Conservation (phyloP, 2,888 invertebrate genomes). For the Panorpa germanica region DNA sequence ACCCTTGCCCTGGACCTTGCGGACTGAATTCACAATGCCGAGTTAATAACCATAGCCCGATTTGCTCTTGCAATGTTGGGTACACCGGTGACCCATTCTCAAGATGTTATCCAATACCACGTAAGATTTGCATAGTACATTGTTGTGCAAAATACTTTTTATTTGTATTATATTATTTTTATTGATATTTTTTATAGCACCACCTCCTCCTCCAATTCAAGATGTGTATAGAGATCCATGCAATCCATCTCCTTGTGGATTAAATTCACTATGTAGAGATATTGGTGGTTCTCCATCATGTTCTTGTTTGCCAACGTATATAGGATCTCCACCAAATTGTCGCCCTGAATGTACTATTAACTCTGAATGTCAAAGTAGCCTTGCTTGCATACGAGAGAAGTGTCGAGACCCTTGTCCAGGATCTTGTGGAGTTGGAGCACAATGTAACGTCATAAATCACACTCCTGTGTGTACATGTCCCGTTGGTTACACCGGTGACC, state of each 20-base stretch:
- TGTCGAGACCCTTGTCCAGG: constrained; percentile 51
- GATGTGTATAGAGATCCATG: constrained; percentile 39
- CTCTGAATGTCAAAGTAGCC: constrained; percentile 46
- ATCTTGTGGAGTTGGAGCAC: constrained; percentile 39
- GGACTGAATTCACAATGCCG: constrained; percentile 52
- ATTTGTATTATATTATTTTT: no score
- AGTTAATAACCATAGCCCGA: constrained; percentile 52
- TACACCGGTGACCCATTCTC: constrained; percentile 37
- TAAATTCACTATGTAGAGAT: constrained; percentile 52
- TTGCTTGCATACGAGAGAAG: constrained; percentile 54
- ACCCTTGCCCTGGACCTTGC: constrained; percentile 55
- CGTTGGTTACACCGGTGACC: constrained; percentile 42
- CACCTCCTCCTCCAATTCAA: constrained; percentile 16
- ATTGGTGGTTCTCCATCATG: constrained; percentile 41
- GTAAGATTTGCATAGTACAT: constrained; percentile 16
- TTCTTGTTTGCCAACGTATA: constrained; percentile 40
- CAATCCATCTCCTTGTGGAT: constrained; percentile 55
- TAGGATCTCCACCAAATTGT: constrained; percentile 51
- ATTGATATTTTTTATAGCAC: no score
- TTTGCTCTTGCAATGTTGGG: constrained; percentile 48
- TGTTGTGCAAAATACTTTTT: background rate
- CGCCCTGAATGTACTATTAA: constrained; percentile 59
- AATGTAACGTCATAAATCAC: constrained; percentile 45
- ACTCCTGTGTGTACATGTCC: constrained; percentile 48
- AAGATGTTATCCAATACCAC: constrained; percentile 26